Percentiles rank a stretch among this genome's conserved stretches.
Evolutionary conservation across 1,140 invertebrate genomes (phyloP).

Genomic region (Drosophila busckii): DNA sequence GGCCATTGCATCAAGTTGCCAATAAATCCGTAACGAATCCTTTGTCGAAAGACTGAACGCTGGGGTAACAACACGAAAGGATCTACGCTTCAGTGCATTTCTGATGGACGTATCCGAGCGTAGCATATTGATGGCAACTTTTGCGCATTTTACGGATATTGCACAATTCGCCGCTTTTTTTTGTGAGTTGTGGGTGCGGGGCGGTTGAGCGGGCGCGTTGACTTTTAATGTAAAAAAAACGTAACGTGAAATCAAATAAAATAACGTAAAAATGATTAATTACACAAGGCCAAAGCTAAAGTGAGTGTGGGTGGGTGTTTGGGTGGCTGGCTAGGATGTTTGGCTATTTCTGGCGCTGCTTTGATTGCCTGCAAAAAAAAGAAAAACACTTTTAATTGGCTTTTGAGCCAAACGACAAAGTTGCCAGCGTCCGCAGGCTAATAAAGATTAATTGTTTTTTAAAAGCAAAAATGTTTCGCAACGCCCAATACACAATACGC

Average conservation of each 20-base stretch:
- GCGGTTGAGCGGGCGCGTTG: slow-evolving; percentile 8
- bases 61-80: slow-evolving; percentile 69
- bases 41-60: slow-evolving; percentile 44
- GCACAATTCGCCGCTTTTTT: slow-evolving; percentile 53
- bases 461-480: slow-evolving; percentile 69
- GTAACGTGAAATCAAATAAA: slow-evolving; percentile 29
- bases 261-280: slow-evolving; percentile 65
- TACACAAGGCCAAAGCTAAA: slow-evolving; percentile 30
- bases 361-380: slow-evolving; percentile 56
- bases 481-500: slow-evolving; percentile 27
- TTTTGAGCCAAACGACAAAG: slow-evolving; percentile 67
- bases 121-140: slow-evolving; percentile 77
- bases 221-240: slow-evolving; percentile 27
- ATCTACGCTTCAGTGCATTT: slow-evolving; percentile 75
- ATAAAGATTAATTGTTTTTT: slow-evolving; percentile 78
- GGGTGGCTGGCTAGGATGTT: background rate
- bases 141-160: slow-evolving; percentile 77
- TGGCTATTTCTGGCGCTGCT: slow-evolving; percentile 2
- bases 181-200: slow-evolving; percentile 8
- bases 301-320: slow-evolving; percentile 8
- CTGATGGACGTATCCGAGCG: slow-evolving; percentile 76
- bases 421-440: slow-evolving; percentile 31
- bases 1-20: slow-evolving; percentile 47
- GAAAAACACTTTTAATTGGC: slow-evolving; percentile 73
- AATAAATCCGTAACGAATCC: slow-evolving; percentile 77